Base-by-base conservation (phyloP, 2,797 vertebrate genomes). In the Micromesistius poutassou region DNA sequence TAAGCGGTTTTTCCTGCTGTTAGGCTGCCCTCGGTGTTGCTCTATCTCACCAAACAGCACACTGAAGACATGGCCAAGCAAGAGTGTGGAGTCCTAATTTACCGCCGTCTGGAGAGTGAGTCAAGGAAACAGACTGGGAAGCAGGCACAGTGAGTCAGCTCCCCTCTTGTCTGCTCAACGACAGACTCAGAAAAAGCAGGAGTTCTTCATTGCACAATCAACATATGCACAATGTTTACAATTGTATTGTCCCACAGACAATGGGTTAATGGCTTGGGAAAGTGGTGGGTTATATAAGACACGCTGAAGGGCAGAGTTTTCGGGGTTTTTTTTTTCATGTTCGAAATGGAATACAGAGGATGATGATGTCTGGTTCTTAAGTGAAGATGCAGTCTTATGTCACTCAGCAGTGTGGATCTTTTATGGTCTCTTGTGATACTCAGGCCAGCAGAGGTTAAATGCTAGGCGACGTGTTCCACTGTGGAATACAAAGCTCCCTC, bases 101-200 rank as follows among this genome's bases (percentile, higher is more conserved):
- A n/a, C 55, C 28, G 25, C 9, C 9, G 25, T 68, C 62, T 68
- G 10, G 1, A 3, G 62, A 13, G 6, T 12, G 0, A 70, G 8
- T 25, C 2, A 36, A 79, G 82, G 85, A 86, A 85, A 74, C 19
- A 22, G 71, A 22, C 72, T 66, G 25, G 33, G 36, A 22, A 72
- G 76, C 38, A 46, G 74, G 25, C n/a, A 71, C 74, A 42, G 71
- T 75, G 83, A 89, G 80, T 83, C 87, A 86, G 46, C 80, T 36
- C 3, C 0, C 72, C 16, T 4, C 19, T 74, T 46, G 74, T 68
- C 68, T 72, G 13, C 62, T 6, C 50, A 2, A 25, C 55, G 22
- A 25, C 55, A 62, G 55, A 62, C 55, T n/a, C 55, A 62, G 55
- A 25, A 62, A 46, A 25, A 25, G 22, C 55, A 25, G 55, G 55